Conservation (phyloP, 2,888 invertebrate genomes). For the Conus canariensis region DNA sequence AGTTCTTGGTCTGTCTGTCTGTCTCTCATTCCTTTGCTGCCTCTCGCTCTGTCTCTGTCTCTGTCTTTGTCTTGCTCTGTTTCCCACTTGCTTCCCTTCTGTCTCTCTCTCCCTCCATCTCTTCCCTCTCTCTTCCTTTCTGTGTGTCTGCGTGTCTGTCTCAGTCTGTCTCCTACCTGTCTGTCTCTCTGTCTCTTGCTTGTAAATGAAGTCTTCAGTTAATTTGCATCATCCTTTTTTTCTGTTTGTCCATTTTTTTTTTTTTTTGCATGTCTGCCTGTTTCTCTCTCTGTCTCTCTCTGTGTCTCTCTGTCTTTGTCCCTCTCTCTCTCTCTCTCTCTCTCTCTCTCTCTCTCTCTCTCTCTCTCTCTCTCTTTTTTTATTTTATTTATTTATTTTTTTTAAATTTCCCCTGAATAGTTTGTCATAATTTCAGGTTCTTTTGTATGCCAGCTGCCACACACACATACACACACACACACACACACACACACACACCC, state of each 20-base stretch:
- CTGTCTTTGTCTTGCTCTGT: background rate
- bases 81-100: background rate
- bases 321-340: conserved; percentile 1
- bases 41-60: background rate
- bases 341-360: background rate
- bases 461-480: background rate
- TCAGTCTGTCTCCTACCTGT: background rate
- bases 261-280: background rate
- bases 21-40: background rate
- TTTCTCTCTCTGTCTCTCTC: background rate
- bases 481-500: background rate
- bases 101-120: background rate
- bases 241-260: background rate
- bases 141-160: too few relatives aligned
- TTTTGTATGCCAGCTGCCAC: background rate
- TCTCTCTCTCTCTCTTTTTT: background rate
- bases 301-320: background rate
- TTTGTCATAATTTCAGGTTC: too few relatives aligned
- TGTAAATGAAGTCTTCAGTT: background rate
- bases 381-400: background rate
- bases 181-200: background rate
- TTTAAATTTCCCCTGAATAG: too few relatives aligned
- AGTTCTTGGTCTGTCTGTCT: background rate
- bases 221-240: background rate
- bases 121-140: background rate